Evolutionary conservation across 1,140 invertebrate genomes (phyloP).

Genomic region (Protaetia brevitarsis): DNA sequence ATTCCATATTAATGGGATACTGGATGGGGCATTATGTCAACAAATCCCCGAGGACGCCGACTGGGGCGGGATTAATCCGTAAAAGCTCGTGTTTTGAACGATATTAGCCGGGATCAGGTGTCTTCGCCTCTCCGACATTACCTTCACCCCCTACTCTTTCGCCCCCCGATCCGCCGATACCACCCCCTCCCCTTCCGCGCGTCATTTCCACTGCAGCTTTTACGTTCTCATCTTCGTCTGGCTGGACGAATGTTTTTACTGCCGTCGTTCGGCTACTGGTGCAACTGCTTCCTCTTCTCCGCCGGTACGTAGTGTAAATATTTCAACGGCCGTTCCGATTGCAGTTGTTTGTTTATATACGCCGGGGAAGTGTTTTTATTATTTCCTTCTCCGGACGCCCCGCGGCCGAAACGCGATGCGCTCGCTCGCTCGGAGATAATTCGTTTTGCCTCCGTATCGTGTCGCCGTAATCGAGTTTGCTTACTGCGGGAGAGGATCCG

Average conservation of each 20-base stretch:
- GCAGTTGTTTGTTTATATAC: neutral
- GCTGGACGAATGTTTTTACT: neutral
- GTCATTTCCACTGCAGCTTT: neutral
- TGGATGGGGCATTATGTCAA: constrained; percentile 26
- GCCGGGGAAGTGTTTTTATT: neutral
- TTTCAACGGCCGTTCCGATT: too few relatives aligned
- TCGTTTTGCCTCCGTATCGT: neutral
- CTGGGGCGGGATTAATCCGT: constrained; percentile 30
- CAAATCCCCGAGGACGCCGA: constrained; percentile 30
- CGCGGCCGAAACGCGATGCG: neutral
- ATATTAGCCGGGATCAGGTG: constrained; percentile 32
- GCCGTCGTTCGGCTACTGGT: neutral
- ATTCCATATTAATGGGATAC: constrained; percentile 33
- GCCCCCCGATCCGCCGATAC: neutral
- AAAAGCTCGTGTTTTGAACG: constrained; percentile 32
- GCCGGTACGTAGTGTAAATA: too few relatives aligned
- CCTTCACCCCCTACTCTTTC: constrained; percentile 6
- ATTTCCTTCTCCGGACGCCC: neutral
- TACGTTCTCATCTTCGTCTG: neutral
- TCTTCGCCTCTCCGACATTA: constrained; percentile 22
- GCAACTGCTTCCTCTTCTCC: too few relatives aligned
- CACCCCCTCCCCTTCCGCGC: neutral
- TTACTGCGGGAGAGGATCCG: neutral
- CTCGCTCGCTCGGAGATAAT: neutral
- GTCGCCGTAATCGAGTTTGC: neutral